phyloP scores from a whole-genome alignment of 1,140 invertebrate species.

The Bactericera cockerelli region DNA sequence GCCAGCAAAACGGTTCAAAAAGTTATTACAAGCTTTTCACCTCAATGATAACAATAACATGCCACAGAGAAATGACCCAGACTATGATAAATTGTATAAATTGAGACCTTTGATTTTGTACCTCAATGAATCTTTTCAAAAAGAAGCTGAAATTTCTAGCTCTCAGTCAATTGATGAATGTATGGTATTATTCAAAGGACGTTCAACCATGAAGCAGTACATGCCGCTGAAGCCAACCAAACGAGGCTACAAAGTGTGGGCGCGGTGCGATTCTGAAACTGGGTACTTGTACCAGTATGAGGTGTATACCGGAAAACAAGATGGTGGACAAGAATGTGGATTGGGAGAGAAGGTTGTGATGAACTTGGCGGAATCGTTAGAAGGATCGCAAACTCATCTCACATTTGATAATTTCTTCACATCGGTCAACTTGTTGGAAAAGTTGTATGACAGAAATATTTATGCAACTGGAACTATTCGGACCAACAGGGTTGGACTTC shows the following conservation, averaged over 20 bases:
- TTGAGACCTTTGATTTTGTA: conserved; percentile 21
- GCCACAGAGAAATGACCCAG: conserved; percentile 15
- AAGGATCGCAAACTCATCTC: conserved; percentile 25
- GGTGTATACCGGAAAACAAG: conserved; percentile 22
- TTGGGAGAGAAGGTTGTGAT: conserved; percentile 17
- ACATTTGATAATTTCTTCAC: conserved; percentile 30
- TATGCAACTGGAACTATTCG: conserved; percentile 11
- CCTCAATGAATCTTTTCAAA: not conserved
- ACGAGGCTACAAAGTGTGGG: conserved; percentile 24
- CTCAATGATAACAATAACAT: conserved; percentile 22
- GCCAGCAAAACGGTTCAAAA: conserved; percentile 29
- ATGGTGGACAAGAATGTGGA: not conserved
- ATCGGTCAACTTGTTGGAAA: conserved; percentile 26
- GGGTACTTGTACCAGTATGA: conserved; percentile 24
- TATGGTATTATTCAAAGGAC: conserved; percentile 19
- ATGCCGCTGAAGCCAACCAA: conserved; percentile 25
- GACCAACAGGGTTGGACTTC: conserved; percentile 9
- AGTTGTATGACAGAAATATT: conserved; percentile 21
- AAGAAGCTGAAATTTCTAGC: not conserved
- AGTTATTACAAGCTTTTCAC: conserved; percentile 25
- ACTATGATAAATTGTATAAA: conserved; percentile 24
- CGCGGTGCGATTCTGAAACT: conserved; percentile 14
- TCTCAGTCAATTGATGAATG: not conserved
- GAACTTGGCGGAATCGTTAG: conserved; percentile 23
- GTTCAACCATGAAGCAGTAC: conserved; percentile 23